Conservation (phyloP, 2,113 vertebrate genomes). For the Isichthys henryi region DNA sequence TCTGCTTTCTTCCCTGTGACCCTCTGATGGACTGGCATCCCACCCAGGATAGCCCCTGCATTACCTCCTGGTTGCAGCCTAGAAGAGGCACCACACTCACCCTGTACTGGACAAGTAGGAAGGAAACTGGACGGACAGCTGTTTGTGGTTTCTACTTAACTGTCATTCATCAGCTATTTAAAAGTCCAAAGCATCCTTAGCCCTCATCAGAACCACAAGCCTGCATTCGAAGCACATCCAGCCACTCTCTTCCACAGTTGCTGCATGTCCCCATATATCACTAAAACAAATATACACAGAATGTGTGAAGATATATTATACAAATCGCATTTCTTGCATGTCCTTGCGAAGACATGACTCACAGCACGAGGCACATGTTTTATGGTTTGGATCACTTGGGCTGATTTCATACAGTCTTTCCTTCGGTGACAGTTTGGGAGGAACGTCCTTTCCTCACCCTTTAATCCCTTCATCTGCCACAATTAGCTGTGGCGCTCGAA, state of each 20-base stretch:
- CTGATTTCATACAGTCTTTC: neutral
- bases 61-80: neutral
- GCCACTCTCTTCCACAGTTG: neutral
- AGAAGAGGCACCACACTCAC: neutral
- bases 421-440: neutral
- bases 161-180: neutral
- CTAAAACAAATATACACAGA: neutral
- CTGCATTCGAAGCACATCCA: neutral
- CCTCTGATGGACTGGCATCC: neutral
- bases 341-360: neutral
- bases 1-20: neutral
- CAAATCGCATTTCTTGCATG: neutral
- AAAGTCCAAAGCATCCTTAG: neutral
- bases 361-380: neutral
- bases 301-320: neutral
- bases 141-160: neutral
- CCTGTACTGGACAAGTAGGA: neutral
- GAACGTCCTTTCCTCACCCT: constrained; percentile 19
- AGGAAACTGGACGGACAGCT: neutral
- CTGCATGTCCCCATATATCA: neutral
- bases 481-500: constrained; percentile 49
- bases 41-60: neutral
- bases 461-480: constrained; percentile 51
- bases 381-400: neutral
- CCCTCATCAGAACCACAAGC: neutral